phyloP scores from a whole-genome alignment of 2,113 vertebrate genomes.

The Entomyzon cyanotis region DNA sequence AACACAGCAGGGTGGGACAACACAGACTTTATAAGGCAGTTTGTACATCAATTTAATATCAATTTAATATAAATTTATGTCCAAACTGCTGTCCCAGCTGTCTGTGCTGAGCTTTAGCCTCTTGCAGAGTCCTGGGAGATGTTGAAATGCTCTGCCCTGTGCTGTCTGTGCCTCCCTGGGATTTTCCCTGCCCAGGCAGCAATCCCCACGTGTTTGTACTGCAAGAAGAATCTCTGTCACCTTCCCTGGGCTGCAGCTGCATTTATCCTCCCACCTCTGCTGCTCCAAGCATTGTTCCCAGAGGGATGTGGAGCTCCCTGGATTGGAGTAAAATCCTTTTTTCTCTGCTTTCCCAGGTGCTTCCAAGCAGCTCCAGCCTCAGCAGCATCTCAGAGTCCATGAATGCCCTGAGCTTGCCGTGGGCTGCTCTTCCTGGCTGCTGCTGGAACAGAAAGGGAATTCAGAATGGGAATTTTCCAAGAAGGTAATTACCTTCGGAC shows the following conservation, averaged over 20 bases:
- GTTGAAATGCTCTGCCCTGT: not conserved
- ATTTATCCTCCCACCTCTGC: not conserved
- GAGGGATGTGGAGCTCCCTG: not conserved
- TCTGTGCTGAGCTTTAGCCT: not conserved
- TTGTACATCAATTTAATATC: not conserved
- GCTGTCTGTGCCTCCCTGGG: not conserved
- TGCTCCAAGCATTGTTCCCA: not conserved
- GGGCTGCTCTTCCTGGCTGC: not conserved
- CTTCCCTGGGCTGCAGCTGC: not conserved
- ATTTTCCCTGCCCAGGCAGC: not conserved
- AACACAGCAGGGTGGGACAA: not conserved
- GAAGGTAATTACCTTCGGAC: not conserved
- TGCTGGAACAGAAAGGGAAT: not conserved
- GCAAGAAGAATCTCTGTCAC: not conserved
- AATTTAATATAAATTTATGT: too few relatives aligned
- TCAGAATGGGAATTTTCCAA: not conserved
- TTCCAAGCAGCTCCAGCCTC: not conserved
- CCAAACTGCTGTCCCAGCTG: not conserved
- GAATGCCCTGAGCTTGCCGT: not conserved
- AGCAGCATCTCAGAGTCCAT: not conserved
- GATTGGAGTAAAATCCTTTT: not conserved
- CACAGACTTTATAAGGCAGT: not conserved
- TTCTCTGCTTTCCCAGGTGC: not conserved
- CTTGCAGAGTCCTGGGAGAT: not conserved
- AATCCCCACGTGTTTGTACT: not conserved